Conservation (phyloP, 2,113 vertebrate species). For the Rhinoderma darwinii region DNA sequence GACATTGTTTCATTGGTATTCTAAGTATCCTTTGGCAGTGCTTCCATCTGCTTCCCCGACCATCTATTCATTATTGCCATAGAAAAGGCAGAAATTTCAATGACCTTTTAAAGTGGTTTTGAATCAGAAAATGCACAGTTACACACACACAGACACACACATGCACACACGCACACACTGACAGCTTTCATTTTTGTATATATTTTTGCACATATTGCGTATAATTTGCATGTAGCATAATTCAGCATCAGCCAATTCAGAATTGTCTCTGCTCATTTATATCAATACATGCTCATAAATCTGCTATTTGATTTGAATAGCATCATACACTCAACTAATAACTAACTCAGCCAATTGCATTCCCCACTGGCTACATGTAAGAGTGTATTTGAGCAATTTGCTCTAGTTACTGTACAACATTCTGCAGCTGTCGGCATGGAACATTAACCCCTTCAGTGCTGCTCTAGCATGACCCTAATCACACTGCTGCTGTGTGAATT, state of each 20-base stretch:
- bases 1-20: constrained; percentile 16
- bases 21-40: constrained; percentile 27
- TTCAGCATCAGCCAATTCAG: background rate
- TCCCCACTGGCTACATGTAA: background rate
- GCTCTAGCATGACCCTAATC: constrained; percentile 11
- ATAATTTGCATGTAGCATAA: background rate
- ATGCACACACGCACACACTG: background rate
- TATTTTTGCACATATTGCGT: background rate
- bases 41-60: constrained; percentile 21
- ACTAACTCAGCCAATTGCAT: background rate
- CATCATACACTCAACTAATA: background rate
- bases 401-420: background rate
- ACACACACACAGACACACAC: too few species aligned
- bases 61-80: constrained; percentile 17
- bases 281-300: background rate
- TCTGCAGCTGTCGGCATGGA: constrained; percentile 13
- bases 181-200: background rate
- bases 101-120: background rate
- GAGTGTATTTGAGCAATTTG: background rate
- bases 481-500: constrained; percentile 30
- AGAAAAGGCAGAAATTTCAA: constrained; percentile 3
- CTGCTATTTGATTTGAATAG: background rate
- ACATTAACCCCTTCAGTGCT: background rate
- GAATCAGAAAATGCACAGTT: background rate
- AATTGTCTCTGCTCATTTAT: too few species aligned